Evolutionary conservation across 2,888 invertebrate species (phyloP), one percentile per base, ranked within the genome.

Genomic region (Theodoxus fluviatilis): DNA sequence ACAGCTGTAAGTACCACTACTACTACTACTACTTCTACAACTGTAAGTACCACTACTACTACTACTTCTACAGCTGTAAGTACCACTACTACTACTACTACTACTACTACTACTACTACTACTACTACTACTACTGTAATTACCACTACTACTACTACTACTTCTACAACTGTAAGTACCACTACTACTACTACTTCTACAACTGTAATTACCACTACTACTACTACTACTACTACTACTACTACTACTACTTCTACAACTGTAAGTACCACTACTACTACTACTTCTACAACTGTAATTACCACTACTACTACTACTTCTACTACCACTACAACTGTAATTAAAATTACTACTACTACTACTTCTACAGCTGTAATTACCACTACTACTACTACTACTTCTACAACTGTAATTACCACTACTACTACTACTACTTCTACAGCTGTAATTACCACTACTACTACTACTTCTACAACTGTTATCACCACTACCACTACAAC

Each of bases 81-180:
- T 43, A 43, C 43, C 18, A 43, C 43, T 43, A 43, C 43, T 43
- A 12, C 43, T 43, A 43, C 43, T 43, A 43, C 43, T 43, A 43
- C 43, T 43, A 43, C 43, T 43, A 43, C 43, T 43, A 43, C 43
- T 43, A 43, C 43, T 43, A 43, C 43, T 43, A 43, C 43, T 43
- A 43, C 43, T 43, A 43, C 43, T 43, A 43, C 43, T 43, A 43
- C 43, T 43, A 43, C 43, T 43, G 15, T 15, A 12, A 43, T 15
- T 43, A 43, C 43, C 18, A 43, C 43, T 43, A 43, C 43, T 43
- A 43, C 43, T 15, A 43, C 43, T 15, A 43, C 18, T 15, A 43
- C 43, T 15, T 12, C 43, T 15, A 43, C 43, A 9, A 43, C 43
- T 43, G 15, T 15, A 12, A 43, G 9, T 43, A 43, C 43, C 18